Evolutionary conservation across 2,797 vertebrate species (phyloP).

Genomic region (Discoglossus pictus): DNA sequence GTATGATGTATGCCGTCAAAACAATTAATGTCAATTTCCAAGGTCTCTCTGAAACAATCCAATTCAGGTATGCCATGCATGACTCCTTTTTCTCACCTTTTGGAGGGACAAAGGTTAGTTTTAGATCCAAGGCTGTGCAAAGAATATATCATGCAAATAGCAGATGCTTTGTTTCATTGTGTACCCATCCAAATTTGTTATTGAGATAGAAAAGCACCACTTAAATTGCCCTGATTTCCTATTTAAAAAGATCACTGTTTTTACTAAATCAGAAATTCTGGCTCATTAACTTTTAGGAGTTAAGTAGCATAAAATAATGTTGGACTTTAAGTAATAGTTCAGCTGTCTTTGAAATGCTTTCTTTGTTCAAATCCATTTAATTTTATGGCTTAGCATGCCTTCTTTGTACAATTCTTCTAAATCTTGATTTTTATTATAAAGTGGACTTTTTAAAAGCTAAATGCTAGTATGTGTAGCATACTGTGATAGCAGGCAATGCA

Average conservation of each 20-base stretch:
- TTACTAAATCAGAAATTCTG: slow-evolving; percentile 4
- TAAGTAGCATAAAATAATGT: slow-evolving; percentile 32
- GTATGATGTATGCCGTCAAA: slow-evolving; percentile 62
- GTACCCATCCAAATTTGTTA: slow-evolving; percentile 16
- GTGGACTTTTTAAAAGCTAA: slow-evolving; percentile 15
- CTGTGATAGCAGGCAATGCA: too few species aligned
- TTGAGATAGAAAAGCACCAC: slow-evolving; percentile 16
- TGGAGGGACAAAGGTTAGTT: slow-evolving; percentile 53
- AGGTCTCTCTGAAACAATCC: slow-evolving; percentile 66
- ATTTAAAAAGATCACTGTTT: slow-evolving; percentile 28
- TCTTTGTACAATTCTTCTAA: slow-evolving; percentile 21
- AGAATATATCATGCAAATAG: slow-evolving; percentile 37
- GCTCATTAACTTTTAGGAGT: slow-evolving; percentile 13
- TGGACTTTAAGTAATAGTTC: slow-evolving; percentile 25
- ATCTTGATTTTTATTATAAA: slow-evolving; percentile 26
- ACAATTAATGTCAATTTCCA: slow-evolving; percentile 68
- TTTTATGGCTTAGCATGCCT: slow-evolving; percentile 14
- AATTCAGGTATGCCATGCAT: slow-evolving; percentile 66
- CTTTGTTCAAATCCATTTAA: slow-evolving; percentile 27
- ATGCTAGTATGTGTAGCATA: too few species aligned
- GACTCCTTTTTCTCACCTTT: slow-evolving; percentile 63
- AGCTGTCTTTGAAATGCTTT: slow-evolving; percentile 23
- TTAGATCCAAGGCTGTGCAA: slow-evolving; percentile 33
- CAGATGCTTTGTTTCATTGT: slow-evolving; percentile 40
- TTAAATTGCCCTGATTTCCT: slow-evolving; percentile 23